Evolutionary conservation across 2,797 vertebrate species (phyloP).

Genomic region (Pseudochromis fuscus): DNA sequence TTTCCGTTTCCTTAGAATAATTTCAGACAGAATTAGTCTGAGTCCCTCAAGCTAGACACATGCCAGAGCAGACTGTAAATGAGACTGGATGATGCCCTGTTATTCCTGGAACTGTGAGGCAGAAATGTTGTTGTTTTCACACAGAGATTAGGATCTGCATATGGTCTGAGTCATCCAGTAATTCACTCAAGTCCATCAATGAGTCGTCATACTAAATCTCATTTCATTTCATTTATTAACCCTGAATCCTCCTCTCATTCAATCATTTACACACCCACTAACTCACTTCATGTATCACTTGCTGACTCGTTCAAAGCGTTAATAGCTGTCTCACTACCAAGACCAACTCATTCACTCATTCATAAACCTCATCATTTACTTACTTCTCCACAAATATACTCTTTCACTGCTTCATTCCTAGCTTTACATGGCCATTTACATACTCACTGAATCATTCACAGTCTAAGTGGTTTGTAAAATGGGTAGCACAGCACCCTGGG

Average conservation of each 20-base stretch:
- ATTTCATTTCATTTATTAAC: constrained; percentile 14
- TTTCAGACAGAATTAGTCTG: constrained; percentile 72
- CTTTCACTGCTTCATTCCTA: background rate
- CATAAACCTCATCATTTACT: constrained; percentile 35
- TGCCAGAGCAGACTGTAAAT: constrained; percentile 72
- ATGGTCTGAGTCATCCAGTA: constrained; percentile 21
- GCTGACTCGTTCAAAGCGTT: constrained; percentile 38
- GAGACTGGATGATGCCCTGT: constrained; percentile 45
- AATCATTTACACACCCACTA: constrained; percentile 12
- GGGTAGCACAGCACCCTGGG: too few relatives aligned
- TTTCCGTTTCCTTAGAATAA: constrained; percentile 69
- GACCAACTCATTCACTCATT: constrained; percentile 37
- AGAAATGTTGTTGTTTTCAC: constrained; percentile 59
- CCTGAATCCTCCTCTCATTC: background rate
- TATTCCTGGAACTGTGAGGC: constrained; percentile 41
- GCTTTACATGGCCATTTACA: background rate
- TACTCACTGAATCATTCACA: background rate
- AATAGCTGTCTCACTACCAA: constrained; percentile 13
- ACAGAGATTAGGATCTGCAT: constrained; percentile 37
- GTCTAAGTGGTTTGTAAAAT: background rate
- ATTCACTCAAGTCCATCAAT: constrained; percentile 29
- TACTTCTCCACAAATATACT: constrained; percentile 15
- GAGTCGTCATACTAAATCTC: constrained; percentile 28
- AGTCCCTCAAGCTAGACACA: constrained; percentile 69
- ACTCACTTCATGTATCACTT: constrained; percentile 33